These are phyloP conservation scores for Carettochelys insculpta DNA, from an alignment of 2,113 vertebrate species.

Conservation along the genomic window DNA sequence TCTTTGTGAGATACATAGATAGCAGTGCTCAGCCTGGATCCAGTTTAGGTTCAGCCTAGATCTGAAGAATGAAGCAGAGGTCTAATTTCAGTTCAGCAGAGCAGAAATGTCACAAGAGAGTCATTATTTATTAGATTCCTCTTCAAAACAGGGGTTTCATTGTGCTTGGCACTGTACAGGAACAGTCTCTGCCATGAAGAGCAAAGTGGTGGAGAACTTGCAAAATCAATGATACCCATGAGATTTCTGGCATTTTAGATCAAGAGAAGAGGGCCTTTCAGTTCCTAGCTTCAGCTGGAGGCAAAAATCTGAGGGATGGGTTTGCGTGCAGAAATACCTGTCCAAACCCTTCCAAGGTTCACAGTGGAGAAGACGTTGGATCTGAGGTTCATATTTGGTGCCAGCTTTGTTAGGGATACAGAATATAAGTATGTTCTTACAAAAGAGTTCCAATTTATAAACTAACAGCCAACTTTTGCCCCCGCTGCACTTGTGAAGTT, in stretches of 20 bases:
- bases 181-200: background rate
- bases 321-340: background rate
- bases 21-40: background rate
- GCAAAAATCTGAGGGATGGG: background rate
- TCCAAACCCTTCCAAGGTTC: background rate
- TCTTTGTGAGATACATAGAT: background rate
- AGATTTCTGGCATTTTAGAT: slow-evolving; percentile 1
- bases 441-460: background rate
- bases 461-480: background rate
- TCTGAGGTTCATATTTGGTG: background rate
- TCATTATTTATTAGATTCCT: background rate
- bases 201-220: background rate
- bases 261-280: background rate
- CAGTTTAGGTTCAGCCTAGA: background rate
- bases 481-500: background rate
- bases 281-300: background rate
- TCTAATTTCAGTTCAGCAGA: background rate
- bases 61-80: background rate
- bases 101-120: background rate
- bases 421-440: background rate
- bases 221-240: background rate
- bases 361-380: background rate
- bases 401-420: background rate
- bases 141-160: background rate
- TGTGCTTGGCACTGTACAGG: background rate